phyloP scores from a whole-genome alignment of 2,888 invertebrate species.

The Dolichomitus sp. region DNA sequence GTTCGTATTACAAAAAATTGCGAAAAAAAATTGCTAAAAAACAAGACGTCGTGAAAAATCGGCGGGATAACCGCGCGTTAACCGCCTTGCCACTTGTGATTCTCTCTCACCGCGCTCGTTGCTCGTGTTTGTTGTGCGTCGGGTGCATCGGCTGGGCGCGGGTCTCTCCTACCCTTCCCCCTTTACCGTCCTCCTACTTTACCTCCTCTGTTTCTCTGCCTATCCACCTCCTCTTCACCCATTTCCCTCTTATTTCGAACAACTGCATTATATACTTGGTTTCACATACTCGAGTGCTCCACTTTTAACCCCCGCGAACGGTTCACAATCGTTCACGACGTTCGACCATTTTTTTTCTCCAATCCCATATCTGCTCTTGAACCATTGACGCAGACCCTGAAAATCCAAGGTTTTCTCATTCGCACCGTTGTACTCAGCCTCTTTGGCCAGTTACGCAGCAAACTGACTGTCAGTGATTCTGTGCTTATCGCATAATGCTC shows the following conservation, averaged over 20 bases:
- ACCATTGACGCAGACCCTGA: conserved; percentile 15
- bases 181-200: conserved; percentile 60
- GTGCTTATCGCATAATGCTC: not conserved
- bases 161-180: conserved; percentile 68
- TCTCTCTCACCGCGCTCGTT: conserved; percentile 57
- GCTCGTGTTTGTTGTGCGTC: conserved; percentile 80
- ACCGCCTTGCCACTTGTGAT: conserved; percentile 28
- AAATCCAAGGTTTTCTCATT: not conserved
- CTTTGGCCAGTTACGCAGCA: not conserved
- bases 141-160: conserved; percentile 78
- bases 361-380: not conserved
- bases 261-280: conserved; percentile 20
- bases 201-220: conserved; percentile 61
- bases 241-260: conserved; percentile 27
- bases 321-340: not conserved
- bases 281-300: conserved; percentile 7
- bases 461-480: not conserved
- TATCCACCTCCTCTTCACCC: conserved; percentile 32
- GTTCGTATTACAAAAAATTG: not conserved
- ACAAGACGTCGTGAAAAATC: conserved; percentile 44
- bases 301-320: not conserved
- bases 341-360: conserved; percentile 22
- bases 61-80: conserved; percentile 66
- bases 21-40: conserved; percentile 3
- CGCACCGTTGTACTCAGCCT: not conserved